Evolutionary conservation across 2,888 invertebrate genomes (phyloP), one percentile per base, ranked within the genome.

Genomic region (Ischnus inquisitorius): DNA sequence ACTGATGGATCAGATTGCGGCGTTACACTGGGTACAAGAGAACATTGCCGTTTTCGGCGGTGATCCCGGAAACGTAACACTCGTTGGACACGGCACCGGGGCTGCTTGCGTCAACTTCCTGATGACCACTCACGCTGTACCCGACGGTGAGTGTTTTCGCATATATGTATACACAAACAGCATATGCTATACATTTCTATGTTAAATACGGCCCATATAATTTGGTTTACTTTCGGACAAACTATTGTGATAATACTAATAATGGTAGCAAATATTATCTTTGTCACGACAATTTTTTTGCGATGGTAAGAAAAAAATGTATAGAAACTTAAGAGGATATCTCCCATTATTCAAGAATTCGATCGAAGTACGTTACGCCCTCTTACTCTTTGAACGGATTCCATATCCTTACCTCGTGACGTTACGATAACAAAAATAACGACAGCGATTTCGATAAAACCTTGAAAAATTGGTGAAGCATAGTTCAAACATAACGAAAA

Each of bases 1-100:
- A n/a, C 96, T 99, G 80, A 98, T 99, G 97, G 99, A 99, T 94
- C 98, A 98, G 94, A 97, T 98, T 89, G 98, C 98, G 0, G 98
- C 98, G 0, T 94, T 99, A 85, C 98, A 98, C 92, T 99, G 99
- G 99, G 96, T 99, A 84, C 97, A 98, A 92, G 98, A 98, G 94
- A 99, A 99, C 94, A 98, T 99, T 71, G 98, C 96, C 0, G 97
- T 97, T 75, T 99, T 99, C 93, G 98, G 98, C 4, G 99, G 99
- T 0, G 99, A 99, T 94, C 96, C 98, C 0, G 96, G 97, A 51
- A 97, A 98, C 91, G 98, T 99, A 79, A 99, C 99, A 1, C 95
- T 99, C 22, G 96, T 98, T 93, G 99, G 99, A 0, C 99, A 99
- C 91, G 99, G 98, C 4, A 98, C 98, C 12, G 99, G 99, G 0